Base-by-base conservation (phyloP, 2,797 vertebrate species). In the Gymnothorax reevesii region DNA sequence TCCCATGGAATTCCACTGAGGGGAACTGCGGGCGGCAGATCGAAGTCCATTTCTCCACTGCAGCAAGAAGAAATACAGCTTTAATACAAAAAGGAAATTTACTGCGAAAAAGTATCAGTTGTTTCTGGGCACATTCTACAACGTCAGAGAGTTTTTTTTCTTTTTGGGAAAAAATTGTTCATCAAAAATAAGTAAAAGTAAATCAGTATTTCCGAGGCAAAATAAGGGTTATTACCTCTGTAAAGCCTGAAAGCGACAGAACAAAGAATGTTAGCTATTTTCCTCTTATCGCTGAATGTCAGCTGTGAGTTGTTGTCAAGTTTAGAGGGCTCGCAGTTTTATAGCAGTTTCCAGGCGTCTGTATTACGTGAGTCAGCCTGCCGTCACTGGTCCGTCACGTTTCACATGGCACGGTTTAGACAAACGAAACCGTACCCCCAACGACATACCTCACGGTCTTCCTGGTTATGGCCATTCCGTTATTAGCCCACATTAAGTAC, bases 1-100 rank as follows among this genome's bases (percentile, higher is more conserved):
- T 96, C 95, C 95, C 95, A 96, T 7, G 92, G 93, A 89, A 96
- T 95, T 57, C 92, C 94, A 33, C 88, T 91, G 80, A 87, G 79
- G 7, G 94, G 90, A 57, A 94, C 71, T 69, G 89, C 92, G 69
- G 91, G 87, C 75, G 94, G 93, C 86, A 95, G 88, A 69, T 95
- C 92, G 89, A 96, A 96, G 89, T 96, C 95, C 96, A 96, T 96
- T 87, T 87, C 83, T 59, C 59, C 83, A 54, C 89, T 91, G 7
- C 2, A 33, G 15, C 13, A 59, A 82, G 75, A 71, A 5, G 25
- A 33, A 22, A 60, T 71, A 80, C 8, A 83, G 3, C 27, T 73
- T 54, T 59, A 20, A 80, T 5, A 80, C 13, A 20, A 54, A 17
- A 80, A 22, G 2, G 9, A 54, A 80, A 55, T 17, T 49, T 20